Conservation (phyloP, 1,140 invertebrate species). For the Phymastichus coffea region DNA sequence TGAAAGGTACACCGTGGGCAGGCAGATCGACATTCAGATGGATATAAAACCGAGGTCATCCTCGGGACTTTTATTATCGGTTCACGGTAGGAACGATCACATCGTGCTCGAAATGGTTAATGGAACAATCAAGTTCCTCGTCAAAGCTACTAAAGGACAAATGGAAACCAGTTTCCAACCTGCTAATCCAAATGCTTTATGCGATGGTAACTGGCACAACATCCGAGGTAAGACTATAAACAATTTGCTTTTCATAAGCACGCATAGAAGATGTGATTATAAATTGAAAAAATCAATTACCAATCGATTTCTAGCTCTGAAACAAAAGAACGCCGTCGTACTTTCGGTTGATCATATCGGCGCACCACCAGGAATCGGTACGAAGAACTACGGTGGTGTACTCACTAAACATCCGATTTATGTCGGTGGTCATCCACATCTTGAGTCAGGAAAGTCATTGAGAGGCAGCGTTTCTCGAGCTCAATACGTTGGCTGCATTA, state of each 20-base stretch:
- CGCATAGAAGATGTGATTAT: not conserved
- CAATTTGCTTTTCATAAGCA: not conserved
- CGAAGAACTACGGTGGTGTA: constrained; percentile 64
- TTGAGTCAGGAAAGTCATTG: constrained; percentile 51
- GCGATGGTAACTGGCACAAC: constrained; percentile 93
- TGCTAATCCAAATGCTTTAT: constrained; percentile 71
- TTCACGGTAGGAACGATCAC: constrained; percentile 79
- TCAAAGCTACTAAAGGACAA: constrained; percentile 82
- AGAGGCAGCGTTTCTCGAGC: constrained; percentile 62
- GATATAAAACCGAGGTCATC: constrained; percentile 85
- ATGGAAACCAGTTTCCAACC: constrained; percentile 75
- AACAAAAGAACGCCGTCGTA: constrained; percentile 80
- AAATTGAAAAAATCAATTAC: constrained; percentile 13
- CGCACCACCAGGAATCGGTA: constrained; percentile 66
- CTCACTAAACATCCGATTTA: constrained; percentile 84
- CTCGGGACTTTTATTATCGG: constrained; percentile 78
- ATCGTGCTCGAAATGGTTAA: constrained; percentile 86
- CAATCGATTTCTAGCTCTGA: constrained; percentile 67
- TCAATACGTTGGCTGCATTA: constrained; percentile 83
- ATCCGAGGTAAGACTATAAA: constrained; percentile 69
- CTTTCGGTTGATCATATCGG: constrained; percentile 77
- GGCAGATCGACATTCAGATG: constrained; percentile 77
- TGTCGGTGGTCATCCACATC: constrained; percentile 80
- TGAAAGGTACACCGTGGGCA: constrained; percentile 77
- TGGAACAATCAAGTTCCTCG: constrained; percentile 76